These are phyloP conservation scores for Lochmaea crataegi DNA, from an alignment of 2,888 invertebrate genomes.

Conservation along the genomic window DNA sequence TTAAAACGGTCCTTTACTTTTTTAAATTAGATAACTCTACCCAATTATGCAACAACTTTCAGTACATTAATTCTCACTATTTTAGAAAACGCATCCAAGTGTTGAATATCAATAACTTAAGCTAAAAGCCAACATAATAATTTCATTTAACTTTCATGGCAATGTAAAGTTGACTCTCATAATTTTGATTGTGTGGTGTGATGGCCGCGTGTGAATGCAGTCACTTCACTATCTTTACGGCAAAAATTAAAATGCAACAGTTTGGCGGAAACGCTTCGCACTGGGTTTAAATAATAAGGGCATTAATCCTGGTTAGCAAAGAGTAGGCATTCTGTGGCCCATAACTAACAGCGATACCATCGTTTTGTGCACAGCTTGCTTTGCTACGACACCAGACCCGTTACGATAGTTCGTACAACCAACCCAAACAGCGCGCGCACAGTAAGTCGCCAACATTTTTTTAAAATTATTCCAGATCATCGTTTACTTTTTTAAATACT, in stretches of 20 bases:
- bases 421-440: slow-evolving; percentile 31
- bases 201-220: slow-evolving; percentile 15
- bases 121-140: neutral
- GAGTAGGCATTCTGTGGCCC: slow-evolving; percentile 61
- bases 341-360: slow-evolving; percentile 63
- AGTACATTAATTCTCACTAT: neutral
- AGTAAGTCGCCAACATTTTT: slow-evolving; percentile 40
- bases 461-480: slow-evolving; percentile 30
- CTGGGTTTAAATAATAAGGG: slow-evolving; percentile 60
- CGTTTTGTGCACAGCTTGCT: slow-evolving; percentile 54
- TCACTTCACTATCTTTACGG: slow-evolving; percentile 23
- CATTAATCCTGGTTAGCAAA: slow-evolving; percentile 62
- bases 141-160: neutral
- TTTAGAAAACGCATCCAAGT: neutral
- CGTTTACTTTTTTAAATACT: slow-evolving; percentile 25
- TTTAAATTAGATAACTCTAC: too few species aligned
- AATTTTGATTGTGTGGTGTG: slow-evolving; percentile 5
- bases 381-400: slow-evolving; percentile 54
- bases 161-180: slow-evolving; percentile 2
- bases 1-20: too few species aligned
- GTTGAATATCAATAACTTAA: neutral
- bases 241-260: slow-evolving; percentile 43
- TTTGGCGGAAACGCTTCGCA: slow-evolving; percentile 47
- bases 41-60: too few species aligned
- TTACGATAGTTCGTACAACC: slow-evolving; percentile 49